Evolutionary conservation across 1,140 invertebrate genomes (phyloP).

Genomic region (Lasioglossum baleicum): DNA sequence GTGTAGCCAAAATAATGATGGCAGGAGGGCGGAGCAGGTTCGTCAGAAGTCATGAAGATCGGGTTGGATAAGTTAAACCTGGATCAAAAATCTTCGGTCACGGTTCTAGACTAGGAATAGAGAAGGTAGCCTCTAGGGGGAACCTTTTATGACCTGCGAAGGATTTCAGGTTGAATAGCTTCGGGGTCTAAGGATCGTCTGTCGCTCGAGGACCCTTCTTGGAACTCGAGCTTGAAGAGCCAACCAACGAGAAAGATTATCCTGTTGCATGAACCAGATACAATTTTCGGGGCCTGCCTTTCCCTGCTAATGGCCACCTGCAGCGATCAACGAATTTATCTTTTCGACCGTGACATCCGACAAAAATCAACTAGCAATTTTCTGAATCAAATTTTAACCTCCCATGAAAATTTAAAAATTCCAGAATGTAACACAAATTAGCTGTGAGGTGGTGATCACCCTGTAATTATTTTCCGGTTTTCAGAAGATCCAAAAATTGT

Average conservation of each 20-base stretch:
- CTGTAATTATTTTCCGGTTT: too few species aligned
- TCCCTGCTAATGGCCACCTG: not conserved
- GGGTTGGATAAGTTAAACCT: not conserved
- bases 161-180: constrained; percentile 57
- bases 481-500: too few species aligned
- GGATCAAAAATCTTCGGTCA: not conserved
- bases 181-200: constrained; percentile 49
- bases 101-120: constrained; percentile 11
- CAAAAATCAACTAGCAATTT: too few species aligned
- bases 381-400: too few species aligned
- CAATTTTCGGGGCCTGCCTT: constrained; percentile 21
- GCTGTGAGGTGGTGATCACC: too few species aligned
- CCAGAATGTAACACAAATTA: too few species aligned
- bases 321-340: not conserved
- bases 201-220: constrained; percentile 39
- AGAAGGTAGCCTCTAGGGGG: not conserved
- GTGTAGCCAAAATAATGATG: not conserved
- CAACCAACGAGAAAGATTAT: constrained; percentile 32
- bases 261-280: constrained; percentile 35
- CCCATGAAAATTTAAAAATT: too few species aligned
- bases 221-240: constrained; percentile 37
- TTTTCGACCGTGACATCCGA: not conserved
- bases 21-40: not conserved
- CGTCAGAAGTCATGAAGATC: not conserved
- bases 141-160: constrained; percentile 52